Conservation (phyloP, 2,113 vertebrate species). For the Chauna torquata region DNA sequence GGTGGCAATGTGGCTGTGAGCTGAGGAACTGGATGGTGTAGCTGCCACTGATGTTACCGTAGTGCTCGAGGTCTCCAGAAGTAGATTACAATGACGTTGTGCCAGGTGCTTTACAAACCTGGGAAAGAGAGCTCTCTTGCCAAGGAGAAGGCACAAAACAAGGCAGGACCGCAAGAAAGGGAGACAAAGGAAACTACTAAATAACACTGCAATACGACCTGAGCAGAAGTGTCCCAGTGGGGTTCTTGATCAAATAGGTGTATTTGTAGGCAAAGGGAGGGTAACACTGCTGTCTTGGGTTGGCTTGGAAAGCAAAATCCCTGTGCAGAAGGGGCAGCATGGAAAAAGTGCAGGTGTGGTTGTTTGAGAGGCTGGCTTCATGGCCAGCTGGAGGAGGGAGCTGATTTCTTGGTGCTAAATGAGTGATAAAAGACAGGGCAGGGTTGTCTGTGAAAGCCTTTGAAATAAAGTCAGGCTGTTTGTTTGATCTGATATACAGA, state of each 20-base stretch:
- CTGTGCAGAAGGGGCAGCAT: neutral
- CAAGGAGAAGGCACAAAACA: neutral
- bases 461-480: conserved; percentile 8
- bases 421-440: conserved; percentile 1
- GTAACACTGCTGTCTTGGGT: neutral
- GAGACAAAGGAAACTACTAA: neutral
- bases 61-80: neutral
- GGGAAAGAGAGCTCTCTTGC: neutral
- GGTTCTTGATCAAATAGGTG: neutral
- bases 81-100: neutral
- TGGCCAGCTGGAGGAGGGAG: neutral
- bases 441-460: neutral
- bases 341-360: rapidly evolving
- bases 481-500: neutral
- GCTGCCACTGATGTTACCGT: no score
- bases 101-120: neutral
- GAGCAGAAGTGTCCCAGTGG: rapidly evolving
- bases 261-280: neutral
- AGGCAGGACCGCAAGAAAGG: neutral
- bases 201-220: no score
- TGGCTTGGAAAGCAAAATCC: neutral
- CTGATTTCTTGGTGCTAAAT: neutral
- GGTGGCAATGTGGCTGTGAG: neutral
- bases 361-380: neutral
- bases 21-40: neutral